Evolutionary conservation across 1,140 invertebrate genomes (phyloP).

Genomic region (Bilobella aurantiaca): DNA sequence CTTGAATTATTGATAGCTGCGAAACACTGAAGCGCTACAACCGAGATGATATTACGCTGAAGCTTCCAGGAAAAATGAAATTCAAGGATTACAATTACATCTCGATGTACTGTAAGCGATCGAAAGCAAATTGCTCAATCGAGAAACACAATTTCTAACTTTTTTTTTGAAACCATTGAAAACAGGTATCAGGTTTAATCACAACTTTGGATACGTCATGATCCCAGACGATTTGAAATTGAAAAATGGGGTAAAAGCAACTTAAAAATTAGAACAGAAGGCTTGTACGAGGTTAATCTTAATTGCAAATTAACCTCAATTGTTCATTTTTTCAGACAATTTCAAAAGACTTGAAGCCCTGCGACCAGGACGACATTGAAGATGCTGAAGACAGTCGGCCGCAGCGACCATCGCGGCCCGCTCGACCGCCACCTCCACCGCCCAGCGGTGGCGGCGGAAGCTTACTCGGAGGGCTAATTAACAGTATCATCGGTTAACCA

Average conservation of each 20-base stretch:
- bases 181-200: conserved; percentile 24
- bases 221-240: conserved; percentile 24
- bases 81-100: conserved; percentile 28
- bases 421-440: background rate
- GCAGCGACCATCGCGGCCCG: background rate
- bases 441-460: background rate
- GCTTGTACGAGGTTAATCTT: too few species aligned
- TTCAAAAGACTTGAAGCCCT: background rate
- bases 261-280: background rate
- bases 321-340: background rate
- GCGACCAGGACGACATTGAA: background rate
- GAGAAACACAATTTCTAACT: too few species aligned
- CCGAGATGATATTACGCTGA: conserved; percentile 20
- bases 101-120: conserved; percentile 24
- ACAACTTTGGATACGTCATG: conserved; percentile 32
- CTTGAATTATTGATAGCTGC: conserved; percentile 18
- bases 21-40: conserved; percentile 20
- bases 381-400: background rate
- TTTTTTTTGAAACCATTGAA: too few species aligned
- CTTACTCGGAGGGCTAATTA: background rate
- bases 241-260: conserved; percentile 9
- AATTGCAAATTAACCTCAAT: background rate
- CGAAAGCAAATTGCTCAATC: background rate
- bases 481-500: background rate
- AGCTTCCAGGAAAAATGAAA: conserved; percentile 29